Percentiles rank a stretch among this genome's conserved stretches.
phyloP scores from a whole-genome alignment of 2,888 invertebrate species.

The Watsonalla binaria region DNA sequence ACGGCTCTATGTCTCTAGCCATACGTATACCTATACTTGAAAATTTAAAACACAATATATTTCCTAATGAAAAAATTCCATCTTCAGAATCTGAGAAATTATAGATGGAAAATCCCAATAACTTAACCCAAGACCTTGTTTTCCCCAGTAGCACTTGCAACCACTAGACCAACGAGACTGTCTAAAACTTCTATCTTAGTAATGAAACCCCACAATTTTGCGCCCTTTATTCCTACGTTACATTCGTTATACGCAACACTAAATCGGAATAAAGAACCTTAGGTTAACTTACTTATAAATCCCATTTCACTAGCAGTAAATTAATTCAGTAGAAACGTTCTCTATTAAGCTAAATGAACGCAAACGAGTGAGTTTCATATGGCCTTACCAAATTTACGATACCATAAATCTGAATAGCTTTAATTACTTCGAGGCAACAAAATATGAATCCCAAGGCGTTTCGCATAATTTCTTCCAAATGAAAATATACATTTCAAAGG shows the following conservation, averaged over 20 bases:
- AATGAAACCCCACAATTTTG: too few relatives aligned
- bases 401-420: slow-evolving; percentile 39
- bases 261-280: not conserved
- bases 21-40: too few relatives aligned
- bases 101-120: too few relatives aligned
- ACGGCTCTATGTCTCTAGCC: too few relatives aligned
- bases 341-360: slow-evolving; percentile 6
- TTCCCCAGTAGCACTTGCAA: too few relatives aligned
- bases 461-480: slow-evolving; percentile 34
- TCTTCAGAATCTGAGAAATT: too few relatives aligned
- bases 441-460: slow-evolving; percentile 35
- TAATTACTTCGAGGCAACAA: slow-evolving; percentile 44
- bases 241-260: not conserved
- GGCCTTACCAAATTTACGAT: slow-evolving; percentile 25
- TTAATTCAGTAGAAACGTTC: slow-evolving; percentile 3
- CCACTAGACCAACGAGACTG: too few relatives aligned
- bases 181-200: too few relatives aligned
- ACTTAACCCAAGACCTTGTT: too few relatives aligned
- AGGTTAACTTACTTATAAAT: not conserved
- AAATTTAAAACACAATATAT: too few relatives aligned
- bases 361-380: slow-evolving; percentile 1
- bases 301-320: not conserved
- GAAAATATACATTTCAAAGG: not conserved
- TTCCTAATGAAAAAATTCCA: too few relatives aligned
- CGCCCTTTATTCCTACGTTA: not conserved